phyloP scores from a whole-genome alignment of 2,888 invertebrate species.

The Trimorus sp. region DNA sequence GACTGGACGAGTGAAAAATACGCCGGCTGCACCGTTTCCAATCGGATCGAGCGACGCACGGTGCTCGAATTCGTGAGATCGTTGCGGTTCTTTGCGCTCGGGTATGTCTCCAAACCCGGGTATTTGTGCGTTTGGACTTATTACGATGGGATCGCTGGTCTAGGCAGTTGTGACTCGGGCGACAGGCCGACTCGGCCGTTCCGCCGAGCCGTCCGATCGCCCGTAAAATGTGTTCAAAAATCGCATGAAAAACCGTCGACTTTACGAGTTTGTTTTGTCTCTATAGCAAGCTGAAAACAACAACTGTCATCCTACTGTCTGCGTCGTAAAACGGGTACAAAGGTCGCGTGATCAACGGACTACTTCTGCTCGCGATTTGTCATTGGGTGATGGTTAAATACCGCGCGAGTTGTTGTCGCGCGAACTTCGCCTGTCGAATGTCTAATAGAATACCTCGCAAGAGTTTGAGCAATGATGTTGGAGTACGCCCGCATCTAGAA shows the following conservation, averaged over 20 bases:
- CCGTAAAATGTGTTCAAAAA: constrained; percentile 46
- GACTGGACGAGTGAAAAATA: constrained; percentile 40
- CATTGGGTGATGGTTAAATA: constrained; percentile 38
- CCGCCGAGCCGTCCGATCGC: neutral
- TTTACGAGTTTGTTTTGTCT: constrained; percentile 11
- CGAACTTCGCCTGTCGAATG: constrained; percentile 47
- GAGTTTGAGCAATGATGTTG: constrained; percentile 63
- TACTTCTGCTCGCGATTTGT: constrained; percentile 30
- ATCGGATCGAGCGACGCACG: constrained; percentile 46
- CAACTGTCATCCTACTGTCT: constrained; percentile 16
- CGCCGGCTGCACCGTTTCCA: constrained; percentile 9
- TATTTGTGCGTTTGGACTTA: constrained; percentile 81
- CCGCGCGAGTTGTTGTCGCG: constrained; percentile 33
- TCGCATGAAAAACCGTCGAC: constrained; percentile 15
- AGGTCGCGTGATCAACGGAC: constrained; percentile 31
- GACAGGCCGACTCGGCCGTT: constrained; percentile 27
- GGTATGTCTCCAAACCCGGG: constrained; percentile 75
- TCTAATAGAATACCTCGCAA: constrained; percentile 54
- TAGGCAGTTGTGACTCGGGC: constrained; percentile 75
- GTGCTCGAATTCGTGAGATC: constrained; percentile 50
- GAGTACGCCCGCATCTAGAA: constrained; percentile 51
- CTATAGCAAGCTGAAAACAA: constrained; percentile 42
- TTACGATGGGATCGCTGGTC: constrained; percentile 74
- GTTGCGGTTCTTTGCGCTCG: constrained; percentile 54
- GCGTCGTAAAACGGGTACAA: constrained; percentile 40